phyloP scores from a whole-genome alignment of 1,140 invertebrate genomes.

The Drosophila jambulina region DNA sequence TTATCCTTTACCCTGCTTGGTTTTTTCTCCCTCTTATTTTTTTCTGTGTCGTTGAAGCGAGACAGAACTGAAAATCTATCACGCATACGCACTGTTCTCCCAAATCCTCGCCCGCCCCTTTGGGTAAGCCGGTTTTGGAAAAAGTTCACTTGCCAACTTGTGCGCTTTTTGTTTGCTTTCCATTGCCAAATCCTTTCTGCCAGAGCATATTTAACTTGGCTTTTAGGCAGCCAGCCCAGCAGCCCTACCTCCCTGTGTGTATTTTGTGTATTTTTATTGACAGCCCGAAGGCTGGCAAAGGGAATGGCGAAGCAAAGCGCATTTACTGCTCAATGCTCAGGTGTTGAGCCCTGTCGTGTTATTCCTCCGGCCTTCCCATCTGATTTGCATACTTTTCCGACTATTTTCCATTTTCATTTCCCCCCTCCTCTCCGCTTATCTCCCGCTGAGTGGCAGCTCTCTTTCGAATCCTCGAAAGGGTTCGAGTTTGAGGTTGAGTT shows the following conservation, averaged over 20 bases:
- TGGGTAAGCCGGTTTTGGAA: constrained; percentile 58
- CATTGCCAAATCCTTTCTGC: constrained; percentile 76
- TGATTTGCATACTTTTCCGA: constrained; percentile 78
- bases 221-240: constrained; percentile 52
- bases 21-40: neutral
- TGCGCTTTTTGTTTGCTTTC: constrained; percentile 71
- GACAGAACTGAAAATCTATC: constrained; percentile 56
- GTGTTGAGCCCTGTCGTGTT: constrained; percentile 72
- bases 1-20: constrained; percentile 10
- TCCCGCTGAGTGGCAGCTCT: constrained; percentile 54
- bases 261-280: constrained; percentile 58
- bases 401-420: constrained; percentile 64
- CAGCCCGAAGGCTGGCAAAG: constrained; percentile 46
- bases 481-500: constrained; percentile 8
- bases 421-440: constrained; percentile 48
- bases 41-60: neutral
- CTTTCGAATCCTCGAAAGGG: constrained; percentile 45
- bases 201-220: constrained; percentile 72
- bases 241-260: constrained; percentile 10
- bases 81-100: constrained; percentile 70
- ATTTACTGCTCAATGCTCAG: constrained; percentile 69
- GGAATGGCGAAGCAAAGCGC: constrained; percentile 61
- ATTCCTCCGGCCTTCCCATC: constrained; percentile 42
- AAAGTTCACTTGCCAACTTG: constrained; percentile 70
- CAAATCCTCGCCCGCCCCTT: constrained; percentile 15